Evolutionary conservation across 2,113 vertebrate genomes (phyloP), one percentile per base, ranked within the genome.

Genomic region (Tringa solitaria): DNA sequence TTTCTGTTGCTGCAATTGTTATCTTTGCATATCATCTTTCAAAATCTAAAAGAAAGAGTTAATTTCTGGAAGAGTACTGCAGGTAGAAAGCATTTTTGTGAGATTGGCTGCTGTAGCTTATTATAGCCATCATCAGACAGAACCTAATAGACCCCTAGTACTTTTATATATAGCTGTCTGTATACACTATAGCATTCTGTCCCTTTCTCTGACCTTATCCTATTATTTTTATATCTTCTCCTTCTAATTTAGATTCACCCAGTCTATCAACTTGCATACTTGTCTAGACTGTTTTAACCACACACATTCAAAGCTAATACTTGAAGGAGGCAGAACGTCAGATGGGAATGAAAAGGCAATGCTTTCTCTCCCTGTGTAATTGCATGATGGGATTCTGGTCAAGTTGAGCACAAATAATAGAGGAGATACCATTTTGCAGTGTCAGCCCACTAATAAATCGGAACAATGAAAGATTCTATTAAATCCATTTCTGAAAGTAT

Each of bases 401-500:
- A 96, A 87, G 57, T 33, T 73, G 74, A 91, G 50, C 30, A 63
- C 54, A 87, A 91, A 87, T 84, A 86, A 64, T 43, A 94, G 41
- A 74, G 28, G 26, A 95, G 73, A 95, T 88, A 87, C n/a, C 39
- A 73, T 78, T 93, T 77, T 87, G 74, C 85, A 93, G 22, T 83
- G 82, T 89, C 79, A 93, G 76, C n/a, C 30, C 69, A 90, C 93
- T 87, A 94, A 94, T 90, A 95, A 91, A 91, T 75, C 7, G 8
- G 76, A 95, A 92, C 76, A 92, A 93, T 76, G 69, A 88, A 89
- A 92, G 46, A 82, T 84, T 87, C 68, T 75, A 87, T 90, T 90
- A 89, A 95, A 93, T 90, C 70, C 4, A 27, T 95, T 96, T 97
- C 86, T 87, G 73, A 93, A 84, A 92, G 35, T 35, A 75, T 86